A percentile compares a stretch with the other conserved stretches of the same genome.
phyloP scores from a whole-genome alignment of 1,140 invertebrate genomes.

The Prorops nasuta region DNA sequence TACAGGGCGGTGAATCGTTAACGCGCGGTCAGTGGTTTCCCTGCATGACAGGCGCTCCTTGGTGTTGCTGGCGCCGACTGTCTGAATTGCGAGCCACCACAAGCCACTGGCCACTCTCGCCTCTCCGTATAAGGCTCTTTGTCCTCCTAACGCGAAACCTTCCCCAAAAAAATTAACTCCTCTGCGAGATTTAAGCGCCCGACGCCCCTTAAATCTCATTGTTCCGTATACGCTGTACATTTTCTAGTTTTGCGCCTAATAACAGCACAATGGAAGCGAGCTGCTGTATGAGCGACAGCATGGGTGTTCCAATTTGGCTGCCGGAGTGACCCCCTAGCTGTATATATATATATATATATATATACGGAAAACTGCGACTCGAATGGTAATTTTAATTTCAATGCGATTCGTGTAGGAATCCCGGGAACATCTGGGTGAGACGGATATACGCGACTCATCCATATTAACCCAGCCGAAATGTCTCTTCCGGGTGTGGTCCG shows the following conservation, averaged over 20 bases:
- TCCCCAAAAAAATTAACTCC: too few relatives aligned
- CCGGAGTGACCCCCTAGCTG: too few relatives aligned
- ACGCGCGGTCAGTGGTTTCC: slow-evolving; percentile 36
- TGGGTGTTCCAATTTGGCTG: slow-evolving; percentile 30
- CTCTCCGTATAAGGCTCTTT: too few relatives aligned
- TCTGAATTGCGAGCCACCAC: slow-evolving; percentile 24
- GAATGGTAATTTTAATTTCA: slow-evolving; percentile 31
- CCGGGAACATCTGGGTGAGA: slow-evolving; percentile 1
- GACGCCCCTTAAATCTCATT: too few relatives aligned
- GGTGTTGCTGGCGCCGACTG: slow-evolving; percentile 36
- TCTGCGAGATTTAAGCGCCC: too few relatives aligned
- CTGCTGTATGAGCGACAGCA: slow-evolving; percentile 10
- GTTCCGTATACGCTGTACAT: too few relatives aligned
- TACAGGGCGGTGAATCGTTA: slow-evolving; percentile 38
- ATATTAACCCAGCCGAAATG: slow-evolving; percentile 29
- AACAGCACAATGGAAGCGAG: too few relatives aligned
- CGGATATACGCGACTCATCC: slow-evolving; percentile 27
- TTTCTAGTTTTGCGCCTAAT: too few relatives aligned
- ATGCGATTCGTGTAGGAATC: slow-evolving; percentile 16
- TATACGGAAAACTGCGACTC: background rate
- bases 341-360: too few relatives aligned
- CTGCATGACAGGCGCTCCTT: slow-evolving; percentile 28
- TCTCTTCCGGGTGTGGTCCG: slow-evolving; percentile 26
- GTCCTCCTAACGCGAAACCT: too few relatives aligned
- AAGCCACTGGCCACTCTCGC: slow-evolving; percentile 29